Percentiles rank a stretch among this genome's conserved stretches.
phyloP scores from a whole-genome alignment of 2,797 vertebrate genomes.

The Eurystomus glaucurus region DNA sequence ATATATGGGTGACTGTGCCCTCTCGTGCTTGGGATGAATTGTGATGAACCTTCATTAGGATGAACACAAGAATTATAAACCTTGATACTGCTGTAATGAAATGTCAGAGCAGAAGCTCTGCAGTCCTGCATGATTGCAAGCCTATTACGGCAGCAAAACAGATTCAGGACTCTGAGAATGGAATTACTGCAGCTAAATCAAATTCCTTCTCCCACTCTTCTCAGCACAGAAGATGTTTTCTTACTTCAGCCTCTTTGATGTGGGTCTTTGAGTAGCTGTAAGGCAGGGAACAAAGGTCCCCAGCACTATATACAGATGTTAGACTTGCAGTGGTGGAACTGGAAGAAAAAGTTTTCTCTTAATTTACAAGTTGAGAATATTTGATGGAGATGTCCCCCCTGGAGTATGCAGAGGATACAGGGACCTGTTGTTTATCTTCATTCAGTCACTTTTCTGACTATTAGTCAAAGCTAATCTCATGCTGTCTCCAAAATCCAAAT shows the following conservation, averaged over 20 bases:
- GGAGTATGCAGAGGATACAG: neutral
- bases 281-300: neutral
- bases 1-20: rapidly evolving
- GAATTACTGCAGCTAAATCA: neutral
- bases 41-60: too few species aligned
- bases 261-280: rapidly evolving
- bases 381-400: neutral
- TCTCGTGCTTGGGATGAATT: neutral
- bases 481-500: neutral
- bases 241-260: neutral
- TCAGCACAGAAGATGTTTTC: rapidly evolving
- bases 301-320: rapidly evolving
- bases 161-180: neutral
- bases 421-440: neutral
- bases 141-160: rapidly evolving
- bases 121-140: neutral
- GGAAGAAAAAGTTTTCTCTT: neutral
- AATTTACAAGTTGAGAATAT: rapidly evolving
- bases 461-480: rapidly evolving
- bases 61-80: neutral
- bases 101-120: neutral
- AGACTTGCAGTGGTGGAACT: neutral
- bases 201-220: neutral
- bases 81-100: neutral
- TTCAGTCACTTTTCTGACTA: neutral